Evolutionary conservation across 2,113 vertebrate genomes (phyloP), one percentile per base, ranked within the genome.

Genomic region (Neoarius graeffei): DNA sequence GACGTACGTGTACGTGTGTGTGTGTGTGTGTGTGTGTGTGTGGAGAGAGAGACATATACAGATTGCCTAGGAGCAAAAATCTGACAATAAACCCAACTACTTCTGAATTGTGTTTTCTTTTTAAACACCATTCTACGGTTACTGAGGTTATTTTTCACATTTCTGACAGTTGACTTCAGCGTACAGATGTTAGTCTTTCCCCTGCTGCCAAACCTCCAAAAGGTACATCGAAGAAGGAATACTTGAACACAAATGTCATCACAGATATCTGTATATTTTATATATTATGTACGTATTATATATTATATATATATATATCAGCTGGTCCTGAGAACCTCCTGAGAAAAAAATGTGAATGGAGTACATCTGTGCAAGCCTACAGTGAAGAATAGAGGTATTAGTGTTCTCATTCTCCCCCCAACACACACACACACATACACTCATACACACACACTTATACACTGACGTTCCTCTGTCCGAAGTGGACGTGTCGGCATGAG

Each of bases 1-100:
- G 84, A 83, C 30, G 62, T 48, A 66, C 2, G 81, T 50, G 81
- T 88, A 76, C 6, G 69, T 77, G 89, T 27, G 64, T 88, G 84
- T 83, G 77, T 17, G 5, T 64, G 30, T 87, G 90, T 89, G 92
- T 84, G 91, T 27, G 90, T 91, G n/a, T n/a, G n/a, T n/a, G n/a
- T n/a, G n/a, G 81, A 11, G 62, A 69, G 54, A 71, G 86, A 91
- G 89, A 88, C 77, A 89, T 54, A 82, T 62, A 85, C 23, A 88
- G 86, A 87, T 52, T 81, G 54, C 30, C 83, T 64, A 52, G 11
- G 3, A 52, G 19, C 13, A 57, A 79, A 57, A 57, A 57, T 54
- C 1, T 27, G n/a, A 80, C 52, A 27, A 57, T 30, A 54, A n/a
- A 6, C 14, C n/a, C 4, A 23, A 25, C 62, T 15, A 7, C 2